Base-by-base conservation (phyloP, 2,888 invertebrate genomes). In the Apantesis nais region DNA sequence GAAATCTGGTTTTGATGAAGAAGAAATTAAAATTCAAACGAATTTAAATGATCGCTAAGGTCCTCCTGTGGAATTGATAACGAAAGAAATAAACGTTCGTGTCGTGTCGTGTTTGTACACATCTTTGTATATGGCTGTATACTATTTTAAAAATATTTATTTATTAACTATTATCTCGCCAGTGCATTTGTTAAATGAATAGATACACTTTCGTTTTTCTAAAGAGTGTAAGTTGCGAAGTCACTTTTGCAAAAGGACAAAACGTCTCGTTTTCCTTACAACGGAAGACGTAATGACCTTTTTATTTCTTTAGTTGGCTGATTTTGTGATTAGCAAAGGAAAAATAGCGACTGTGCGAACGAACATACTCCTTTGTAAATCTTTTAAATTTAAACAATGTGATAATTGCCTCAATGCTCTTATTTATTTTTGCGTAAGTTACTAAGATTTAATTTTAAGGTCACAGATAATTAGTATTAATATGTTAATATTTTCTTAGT, bases 1-100 rank as follows among this genome's bases (percentile, higher is more conserved):
- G 22, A 22, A 29, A 44, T 44, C 14, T 63, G 63, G 41, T 31
- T 66, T 66, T 58, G 39, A 29, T 52, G 41, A 66, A 34, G 14
- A n/a, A 37, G 34, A 52, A 52, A 52, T 52, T 55, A 22, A 37
- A 55, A 67, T 60, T 34, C 5, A 44, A 25, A 44, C 34, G 29
- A 39, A 19, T 44, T 29, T 9, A 62, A 39, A 25, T n/a, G 22
- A 48, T 29, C 16, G 34, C 16, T 52, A 11, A 9, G 11, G n/a
- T 52, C 52, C 11, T 52, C 3, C 0, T 41, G 16, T 41, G 41
- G 39, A 9, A 22, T 0, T 3, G 11, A 52, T 39, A 52, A n/a
- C 8, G 11, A 1, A 0, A 19, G 3, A 7, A 52, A 9, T 22
- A 52, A 52, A 52, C 11, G 11, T 52, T 52, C 11, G 11, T n/a